These are phyloP conservation scores for Arge pagana DNA, from an alignment of 2,888 invertebrate species.

Conservation along the genomic window DNA sequence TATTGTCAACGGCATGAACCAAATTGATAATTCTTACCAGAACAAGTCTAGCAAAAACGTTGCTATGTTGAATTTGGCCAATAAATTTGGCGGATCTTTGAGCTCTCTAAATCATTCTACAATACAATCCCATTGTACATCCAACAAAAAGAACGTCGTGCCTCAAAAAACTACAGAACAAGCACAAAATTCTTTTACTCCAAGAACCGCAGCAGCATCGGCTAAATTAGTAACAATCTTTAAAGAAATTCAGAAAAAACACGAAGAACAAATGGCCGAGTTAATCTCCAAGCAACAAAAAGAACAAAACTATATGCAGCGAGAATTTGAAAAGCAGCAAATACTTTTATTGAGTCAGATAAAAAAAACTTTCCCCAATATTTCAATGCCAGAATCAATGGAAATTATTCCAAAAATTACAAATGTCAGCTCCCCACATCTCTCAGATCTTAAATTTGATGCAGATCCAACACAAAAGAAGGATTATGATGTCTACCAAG, in stretches of 20 bases:
- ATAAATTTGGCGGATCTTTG: slow-evolving; percentile 40
- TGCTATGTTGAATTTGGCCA: slow-evolving; percentile 31
- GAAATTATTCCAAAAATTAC: slow-evolving; percentile 23
- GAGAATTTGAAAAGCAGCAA: slow-evolving; percentile 71
- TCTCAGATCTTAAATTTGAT: background rate
- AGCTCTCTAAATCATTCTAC: slow-evolving; percentile 32
- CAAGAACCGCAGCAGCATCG: slow-evolving; percentile 40
- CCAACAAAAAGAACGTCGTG: slow-evolving; percentile 12
- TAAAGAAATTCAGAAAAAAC: slow-evolving; percentile 65
- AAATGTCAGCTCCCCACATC: background rate
- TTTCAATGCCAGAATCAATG: slow-evolving; percentile 33
- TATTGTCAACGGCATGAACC: background rate
- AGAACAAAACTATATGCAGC: slow-evolving; percentile 67
- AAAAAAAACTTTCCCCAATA: slow-evolving; percentile 52
- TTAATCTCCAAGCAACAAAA: slow-evolving; percentile 68
- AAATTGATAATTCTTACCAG: background rate
- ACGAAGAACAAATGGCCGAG: slow-evolving; percentile 67
- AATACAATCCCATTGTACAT: slow-evolving; percentile 26
- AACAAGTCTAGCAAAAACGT: slow-evolving; percentile 28
- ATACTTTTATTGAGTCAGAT: slow-evolving; percentile 61
- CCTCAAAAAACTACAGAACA: slow-evolving; percentile 11
- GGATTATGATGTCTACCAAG: background rate
- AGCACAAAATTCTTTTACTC: slow-evolving; percentile 18
- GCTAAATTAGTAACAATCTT: slow-evolving; percentile 49
- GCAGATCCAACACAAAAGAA: background rate